phyloP scores from a whole-genome alignment of 2,113 vertebrate genomes.

The Takifugu bimaculatus region DNA sequence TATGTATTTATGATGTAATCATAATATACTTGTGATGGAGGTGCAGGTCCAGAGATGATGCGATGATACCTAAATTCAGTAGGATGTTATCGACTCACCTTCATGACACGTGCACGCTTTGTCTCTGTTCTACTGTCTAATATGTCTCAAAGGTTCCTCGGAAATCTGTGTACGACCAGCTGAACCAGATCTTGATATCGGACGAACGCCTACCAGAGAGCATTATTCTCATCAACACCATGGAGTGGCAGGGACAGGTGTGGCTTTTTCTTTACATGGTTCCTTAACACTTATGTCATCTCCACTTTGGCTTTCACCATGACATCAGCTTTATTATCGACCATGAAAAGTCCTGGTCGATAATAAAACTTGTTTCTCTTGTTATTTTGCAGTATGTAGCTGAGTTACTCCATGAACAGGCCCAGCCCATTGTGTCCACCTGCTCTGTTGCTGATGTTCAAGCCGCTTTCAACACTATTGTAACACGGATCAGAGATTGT shows the following conservation, averaged over 20 bases:
- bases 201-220: slow-evolving; percentile 77
- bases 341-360: too few relatives aligned
- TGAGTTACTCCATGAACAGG: slow-evolving; percentile 71
- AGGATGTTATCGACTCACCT: too few relatives aligned
- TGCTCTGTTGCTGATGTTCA: slow-evolving; percentile 76
- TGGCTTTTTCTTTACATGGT: slow-evolving; percentile 10
- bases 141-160: slow-evolving; percentile 69
- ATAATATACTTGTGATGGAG: too few relatives aligned
- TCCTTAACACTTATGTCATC: neutral
- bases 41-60: too few relatives aligned
- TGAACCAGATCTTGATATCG: slow-evolving; percentile 80
- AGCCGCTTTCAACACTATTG: slow-evolving; percentile 79
- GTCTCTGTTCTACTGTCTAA: neutral
- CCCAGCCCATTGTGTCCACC: slow-evolving; percentile 77
- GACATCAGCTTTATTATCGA: neutral
- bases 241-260: slow-evolving; percentile 81
- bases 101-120: too few relatives aligned
- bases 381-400: slow-evolving; percentile 66
- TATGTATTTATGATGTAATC: too few relatives aligned
- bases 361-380: slow-evolving; percentile 18
- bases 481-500: slow-evolving; percentile 82
- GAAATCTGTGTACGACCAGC: slow-evolving; percentile 80
- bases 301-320: too few relatives aligned
- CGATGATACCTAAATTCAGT: too few relatives aligned
- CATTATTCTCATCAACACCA: slow-evolving; percentile 78